phyloP scores from a whole-genome alignment of 2,113 vertebrate genomes.

The Bucco capensis region DNA sequence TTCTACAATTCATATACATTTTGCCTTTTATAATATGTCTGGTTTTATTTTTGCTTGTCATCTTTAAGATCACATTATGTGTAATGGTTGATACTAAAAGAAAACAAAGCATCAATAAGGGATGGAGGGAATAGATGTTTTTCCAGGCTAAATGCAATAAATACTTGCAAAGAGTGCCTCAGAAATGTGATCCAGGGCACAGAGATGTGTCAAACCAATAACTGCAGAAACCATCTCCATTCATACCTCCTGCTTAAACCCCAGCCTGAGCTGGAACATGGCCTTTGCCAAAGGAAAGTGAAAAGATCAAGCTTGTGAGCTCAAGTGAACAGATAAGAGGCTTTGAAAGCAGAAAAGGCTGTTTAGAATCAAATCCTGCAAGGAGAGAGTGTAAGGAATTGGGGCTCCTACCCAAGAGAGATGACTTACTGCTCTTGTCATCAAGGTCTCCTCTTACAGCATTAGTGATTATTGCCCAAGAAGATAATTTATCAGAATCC shows the following conservation, averaged over 20 bases:
- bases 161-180: not conserved
- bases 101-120: not conserved
- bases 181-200: not conserved
- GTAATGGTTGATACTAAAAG: not conserved
- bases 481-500: not conserved
- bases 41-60: fast-evolving
- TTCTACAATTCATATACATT: not conserved
- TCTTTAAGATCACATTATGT: fast-evolving
- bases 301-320: not conserved
- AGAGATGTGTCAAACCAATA: not conserved
- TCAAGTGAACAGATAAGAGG: not conserved
- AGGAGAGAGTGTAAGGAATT: not conserved
- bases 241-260: not conserved
- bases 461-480: not conserved
- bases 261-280: not conserved
- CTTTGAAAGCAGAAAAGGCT: not conserved
- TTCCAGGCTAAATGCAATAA: not conserved
- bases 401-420: fast-evolving
- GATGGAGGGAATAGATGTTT: not conserved
- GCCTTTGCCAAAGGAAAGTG: not conserved
- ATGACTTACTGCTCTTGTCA: not conserved
- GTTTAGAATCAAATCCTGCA: not conserved
- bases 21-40: fast-evolving
- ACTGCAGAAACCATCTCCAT: not conserved
- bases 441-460: not conserved